A percentile compares a stretch with the other conserved stretches of the same genome.
These are phyloP conservation scores for Serilophus lunatus DNA, from an alignment of 2,113 vertebrate genomes.

Conservation along the genomic window DNA sequence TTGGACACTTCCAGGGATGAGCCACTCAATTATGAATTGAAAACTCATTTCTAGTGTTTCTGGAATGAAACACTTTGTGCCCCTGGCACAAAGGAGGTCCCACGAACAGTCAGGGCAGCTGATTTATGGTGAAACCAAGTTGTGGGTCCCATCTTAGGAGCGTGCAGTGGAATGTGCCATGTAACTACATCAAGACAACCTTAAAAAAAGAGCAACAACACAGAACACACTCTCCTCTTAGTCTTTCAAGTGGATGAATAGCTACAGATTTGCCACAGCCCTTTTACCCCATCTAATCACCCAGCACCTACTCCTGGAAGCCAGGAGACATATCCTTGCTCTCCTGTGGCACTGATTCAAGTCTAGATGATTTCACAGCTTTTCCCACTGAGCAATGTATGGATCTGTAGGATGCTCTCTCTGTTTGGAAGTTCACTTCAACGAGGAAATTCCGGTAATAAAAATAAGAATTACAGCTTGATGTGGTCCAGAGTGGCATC, in stretches of 20 bases:
- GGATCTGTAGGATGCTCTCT: neutral
- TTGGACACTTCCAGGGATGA: neutral
- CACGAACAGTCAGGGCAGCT: accelerated
- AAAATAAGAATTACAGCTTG: neutral
- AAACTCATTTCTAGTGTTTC: neutral
- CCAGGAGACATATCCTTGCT: neutral
- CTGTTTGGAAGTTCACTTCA: neutral
- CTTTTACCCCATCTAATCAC: neutral
- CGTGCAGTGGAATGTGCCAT: accelerated
- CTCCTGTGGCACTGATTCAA: neutral
- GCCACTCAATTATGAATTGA: neutral
- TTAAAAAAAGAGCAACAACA: neutral
- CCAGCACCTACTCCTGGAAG: neutral
- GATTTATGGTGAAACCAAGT: neutral
- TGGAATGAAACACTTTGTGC: neutral
- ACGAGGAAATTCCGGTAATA: neutral
- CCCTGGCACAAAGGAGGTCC: neutral
- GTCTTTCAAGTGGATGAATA: neutral
- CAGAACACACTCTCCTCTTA: neutral
- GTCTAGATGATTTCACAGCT: neutral
- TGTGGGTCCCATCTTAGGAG: neutral
- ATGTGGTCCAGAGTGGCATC: neutral
- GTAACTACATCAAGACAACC: neutral
- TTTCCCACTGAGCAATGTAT: neutral
- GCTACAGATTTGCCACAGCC: neutral